Base-by-base conservation (phyloP, 2,113 vertebrate species). In the Tapirus terrestris region DNA sequence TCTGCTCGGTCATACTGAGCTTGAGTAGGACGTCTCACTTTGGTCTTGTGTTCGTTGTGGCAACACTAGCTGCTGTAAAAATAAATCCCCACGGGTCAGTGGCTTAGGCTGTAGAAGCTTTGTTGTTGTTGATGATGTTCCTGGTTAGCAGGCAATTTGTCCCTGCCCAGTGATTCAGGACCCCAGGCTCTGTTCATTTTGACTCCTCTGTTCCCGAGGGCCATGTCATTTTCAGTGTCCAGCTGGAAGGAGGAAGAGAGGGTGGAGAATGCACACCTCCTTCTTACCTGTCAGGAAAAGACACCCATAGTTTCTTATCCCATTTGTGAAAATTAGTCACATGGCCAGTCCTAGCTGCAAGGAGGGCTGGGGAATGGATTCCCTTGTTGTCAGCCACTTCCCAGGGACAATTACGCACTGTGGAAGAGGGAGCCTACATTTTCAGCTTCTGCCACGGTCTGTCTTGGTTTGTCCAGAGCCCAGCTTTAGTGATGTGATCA, bases 321-420 rank as follows among this genome's bases (percentile, higher is more conserved):
- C 1, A 2, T 60, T 73, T 60, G 39, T 80, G 70, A 36, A 39
- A 36, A 36, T 39, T 36, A 17, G 56, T 43, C 27, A 9, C 3
- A 0, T 10, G 48, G 33, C 33, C 76, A 13, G 61, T 76, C 56
- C 63, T 45, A 10, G 53, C 8, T 1, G 7, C 16, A 36, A 0
- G 25, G 18, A 53, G 72, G 29, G 2, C 85, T 43, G 81, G 48
- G 16, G 75, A 75, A 8, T n/a, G 33, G n/a, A 70, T 17, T 27
- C 23, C 14, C 31, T 83, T 8, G 13, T 8, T 31, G 61, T 45
- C 8, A 17, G 45, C 67, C 29, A 4, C 68, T 58, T 39, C 76
- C 21, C 14, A 12, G 27, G 31, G 68, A 36, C 7, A 2, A 7
- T 7, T 67, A 39, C 29, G 0, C 17, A 0, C 8, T 0, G 1